Evolutionary conservation across 1,140 invertebrate genomes (phyloP).

Genomic region (Teleopsis dalmanni): DNA sequence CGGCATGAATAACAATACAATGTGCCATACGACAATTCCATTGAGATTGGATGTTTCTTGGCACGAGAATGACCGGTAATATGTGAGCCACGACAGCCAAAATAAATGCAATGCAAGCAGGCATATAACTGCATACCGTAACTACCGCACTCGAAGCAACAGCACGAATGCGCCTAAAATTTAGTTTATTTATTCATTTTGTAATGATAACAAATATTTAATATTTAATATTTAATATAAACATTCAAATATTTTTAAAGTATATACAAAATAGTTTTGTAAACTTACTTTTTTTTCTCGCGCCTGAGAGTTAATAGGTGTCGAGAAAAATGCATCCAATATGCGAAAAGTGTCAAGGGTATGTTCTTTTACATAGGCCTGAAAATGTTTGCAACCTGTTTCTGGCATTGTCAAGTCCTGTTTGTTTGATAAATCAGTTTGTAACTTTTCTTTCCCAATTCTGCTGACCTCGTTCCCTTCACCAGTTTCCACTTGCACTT

Average conservation of each 20-base stretch:
- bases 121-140: conserved; percentile 72
- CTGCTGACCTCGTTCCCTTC: neutral
- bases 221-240: neutral
- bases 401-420: conserved; percentile 44
- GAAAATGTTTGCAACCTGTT: conserved; percentile 42
- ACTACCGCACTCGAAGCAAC: conserved; percentile 57
- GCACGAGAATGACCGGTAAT: conserved; percentile 77
- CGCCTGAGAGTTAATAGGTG: conserved; percentile 60
- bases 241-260: neutral
- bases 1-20: conserved; percentile 86
- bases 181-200: neutral
- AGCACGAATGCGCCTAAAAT: conserved; percentile 20
- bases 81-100: conserved; percentile 78
- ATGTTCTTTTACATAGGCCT: conserved; percentile 42
- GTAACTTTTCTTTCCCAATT: neutral
- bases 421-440: neutral
- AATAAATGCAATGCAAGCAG: conserved; percentile 86
- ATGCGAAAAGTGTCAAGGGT: conserved; percentile 54
- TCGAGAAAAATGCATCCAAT: conserved; percentile 68
- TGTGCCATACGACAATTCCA: conserved; percentile 83
- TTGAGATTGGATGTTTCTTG: conserved; percentile 73
- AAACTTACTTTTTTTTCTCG: conserved; percentile 59
- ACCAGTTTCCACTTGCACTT: neutral
- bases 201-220: neutral
- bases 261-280: neutral